Conservation (phyloP, 1,140 invertebrate species). For the Drosophila elegans region DNA sequence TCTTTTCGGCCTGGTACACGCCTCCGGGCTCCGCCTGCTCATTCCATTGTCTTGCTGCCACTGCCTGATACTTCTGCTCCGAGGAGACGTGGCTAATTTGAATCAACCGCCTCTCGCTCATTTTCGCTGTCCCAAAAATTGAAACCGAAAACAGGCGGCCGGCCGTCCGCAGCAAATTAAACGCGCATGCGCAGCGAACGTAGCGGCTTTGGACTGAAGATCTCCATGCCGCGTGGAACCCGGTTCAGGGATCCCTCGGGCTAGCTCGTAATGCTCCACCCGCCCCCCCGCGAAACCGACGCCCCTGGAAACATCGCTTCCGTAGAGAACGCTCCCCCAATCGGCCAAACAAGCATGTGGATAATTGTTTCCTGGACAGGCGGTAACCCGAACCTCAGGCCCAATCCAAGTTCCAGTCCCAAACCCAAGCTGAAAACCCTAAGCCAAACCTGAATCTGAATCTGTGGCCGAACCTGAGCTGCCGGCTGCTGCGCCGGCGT, state of each 20-base stretch:
- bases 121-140: slow-evolving; percentile 80
- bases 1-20: slow-evolving; percentile 70
- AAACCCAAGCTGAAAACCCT: slow-evolving; percentile 36
- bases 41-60: slow-evolving; percentile 73
- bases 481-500: slow-evolving; percentile 66
- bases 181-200: slow-evolving; percentile 70
- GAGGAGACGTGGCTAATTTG: slow-evolving; percentile 81
- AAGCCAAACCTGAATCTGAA: slow-evolving; percentile 32
- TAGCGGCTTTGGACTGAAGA: background rate
- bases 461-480: slow-evolving; percentile 46
- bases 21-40: slow-evolving; percentile 77
- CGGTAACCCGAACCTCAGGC: slow-evolving; percentile 62
- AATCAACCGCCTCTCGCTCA: slow-evolving; percentile 81
- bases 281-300: too few relatives aligned
- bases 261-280: slow-evolving; percentile 35
- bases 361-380: slow-evolving; percentile 80
- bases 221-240: background rate
- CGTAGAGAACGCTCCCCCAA: slow-evolving; percentile 56
- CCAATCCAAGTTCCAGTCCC: slow-evolving; percentile 6
- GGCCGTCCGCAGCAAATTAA: slow-evolving; percentile 61
- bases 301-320: slow-evolving; percentile 62
- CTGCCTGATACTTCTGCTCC: slow-evolving; percentile 69
- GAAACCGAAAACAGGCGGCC: slow-evolving; percentile 70
- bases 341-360: slow-evolving; percentile 69
- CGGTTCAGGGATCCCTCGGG: slow-evolving; percentile 45